A percentile compares a stretch with the other conserved stretches of the same genome.
Evolutionary conservation across 2,113 vertebrate species (phyloP).

Genomic region (Onychorhynchus coronatus): DNA sequence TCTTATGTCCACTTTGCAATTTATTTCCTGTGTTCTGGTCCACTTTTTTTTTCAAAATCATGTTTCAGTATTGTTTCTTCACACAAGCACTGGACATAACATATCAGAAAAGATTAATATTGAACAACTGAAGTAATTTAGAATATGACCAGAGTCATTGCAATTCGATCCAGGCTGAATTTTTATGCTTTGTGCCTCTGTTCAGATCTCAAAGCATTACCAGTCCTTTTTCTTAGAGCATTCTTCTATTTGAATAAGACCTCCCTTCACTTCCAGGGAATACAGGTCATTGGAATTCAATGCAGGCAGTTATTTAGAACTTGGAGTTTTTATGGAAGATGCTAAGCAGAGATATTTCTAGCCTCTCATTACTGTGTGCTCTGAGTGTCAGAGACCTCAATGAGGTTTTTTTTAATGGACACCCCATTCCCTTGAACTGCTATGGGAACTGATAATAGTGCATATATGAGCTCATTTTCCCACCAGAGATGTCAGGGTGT

Average conservation of each 20-base stretch:
- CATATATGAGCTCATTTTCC: background rate
- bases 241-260: background rate
- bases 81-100: fast-evolving
- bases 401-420: background rate
- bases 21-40: background rate
- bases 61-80: background rate
- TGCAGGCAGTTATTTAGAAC: background rate
- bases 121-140: background rate
- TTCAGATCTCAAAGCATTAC: background rate
- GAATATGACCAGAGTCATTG: background rate
- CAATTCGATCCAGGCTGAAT: background rate
- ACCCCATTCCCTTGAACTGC: background rate
- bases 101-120: background rate
- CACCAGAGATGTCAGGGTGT: background rate
- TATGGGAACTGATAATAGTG: background rate
- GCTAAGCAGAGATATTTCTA: background rate
- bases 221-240: background rate
- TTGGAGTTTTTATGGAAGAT: background rate
- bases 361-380: background rate
- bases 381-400: background rate
- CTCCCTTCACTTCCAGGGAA: background rate
- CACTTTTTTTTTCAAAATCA: background rate
- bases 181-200: background rate
- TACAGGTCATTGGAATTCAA: background rate
- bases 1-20: background rate